phyloP scores from a whole-genome alignment of 2,113 vertebrate genomes.

The Neodontobutis hainanensis region DNA sequence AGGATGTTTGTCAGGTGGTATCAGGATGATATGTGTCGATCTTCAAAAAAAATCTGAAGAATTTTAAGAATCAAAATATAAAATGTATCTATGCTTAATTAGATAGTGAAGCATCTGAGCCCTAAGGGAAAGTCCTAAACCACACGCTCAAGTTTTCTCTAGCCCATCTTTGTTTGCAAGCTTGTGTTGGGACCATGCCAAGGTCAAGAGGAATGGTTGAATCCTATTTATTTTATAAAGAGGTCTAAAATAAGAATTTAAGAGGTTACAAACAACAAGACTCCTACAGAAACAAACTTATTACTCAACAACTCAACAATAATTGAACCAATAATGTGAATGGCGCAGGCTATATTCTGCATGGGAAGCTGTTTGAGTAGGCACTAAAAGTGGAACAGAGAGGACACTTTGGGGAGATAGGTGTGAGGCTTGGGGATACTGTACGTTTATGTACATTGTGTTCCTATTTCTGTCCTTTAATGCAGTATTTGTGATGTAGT shows the following conservation, averaged over 20 bases:
- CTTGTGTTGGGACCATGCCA: constrained; percentile 39
- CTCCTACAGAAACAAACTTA: constrained; percentile 52
- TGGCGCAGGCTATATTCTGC: constrained; percentile 33
- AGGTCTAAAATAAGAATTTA: constrained; percentile 27
- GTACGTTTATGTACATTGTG: constrained; percentile 14
- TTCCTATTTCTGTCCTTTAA: constrained; percentile 36
- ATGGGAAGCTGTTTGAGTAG: constrained; percentile 29
- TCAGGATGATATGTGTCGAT: constrained; percentile 67
- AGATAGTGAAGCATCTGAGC: constrained; percentile 44
- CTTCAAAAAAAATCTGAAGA: constrained; percentile 12
- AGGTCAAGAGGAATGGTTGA: constrained; percentile 26
- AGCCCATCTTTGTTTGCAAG: constrained; percentile 47
- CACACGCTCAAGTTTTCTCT: constrained; percentile 30
- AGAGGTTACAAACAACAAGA: constrained; percentile 49
- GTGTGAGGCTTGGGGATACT: constrained; percentile 31
- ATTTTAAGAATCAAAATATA: constrained; percentile 1
- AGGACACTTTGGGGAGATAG: constrained; percentile 23
- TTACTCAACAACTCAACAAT: constrained; percentile 53
- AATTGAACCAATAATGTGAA: constrained; percentile 47
- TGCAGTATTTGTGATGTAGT: not conserved
- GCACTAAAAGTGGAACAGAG: constrained; percentile 24
- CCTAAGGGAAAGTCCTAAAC: constrained; percentile 49
- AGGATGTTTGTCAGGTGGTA: constrained; percentile 72
- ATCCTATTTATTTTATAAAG: constrained; percentile 47
- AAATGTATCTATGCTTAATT: constrained; percentile 39